phyloP scores from a whole-genome alignment of 1,140 invertebrate genomes.

The Homalodisca vitripennis region DNA sequence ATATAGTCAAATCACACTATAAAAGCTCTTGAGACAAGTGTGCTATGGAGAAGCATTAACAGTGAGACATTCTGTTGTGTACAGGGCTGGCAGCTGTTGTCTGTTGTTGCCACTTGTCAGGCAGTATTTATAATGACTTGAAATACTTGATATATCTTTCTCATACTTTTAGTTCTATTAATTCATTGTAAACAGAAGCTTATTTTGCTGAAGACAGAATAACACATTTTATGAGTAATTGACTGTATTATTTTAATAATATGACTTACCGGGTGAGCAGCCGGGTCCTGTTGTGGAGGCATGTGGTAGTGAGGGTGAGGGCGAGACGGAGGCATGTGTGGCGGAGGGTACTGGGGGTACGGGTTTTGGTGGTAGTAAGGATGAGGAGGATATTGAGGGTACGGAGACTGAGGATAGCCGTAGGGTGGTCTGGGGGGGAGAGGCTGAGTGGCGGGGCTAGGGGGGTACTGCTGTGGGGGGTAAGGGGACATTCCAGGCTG shows the following conservation, averaged over 20 bases:
- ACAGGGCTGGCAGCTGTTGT: not conserved
- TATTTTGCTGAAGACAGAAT: not conserved
- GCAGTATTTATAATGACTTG: not conserved
- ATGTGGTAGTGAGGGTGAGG: slow-evolving; percentile 51
- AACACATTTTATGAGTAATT: not conserved
- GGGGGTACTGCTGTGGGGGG: slow-evolving; percentile 46
- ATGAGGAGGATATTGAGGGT: slow-evolving; percentile 53
- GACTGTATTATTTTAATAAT: not conserved
- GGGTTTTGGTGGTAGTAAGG: slow-evolving; percentile 58
- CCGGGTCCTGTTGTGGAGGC: slow-evolving; percentile 31
- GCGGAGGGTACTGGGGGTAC: slow-evolving; percentile 55
- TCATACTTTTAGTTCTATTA: not conserved
- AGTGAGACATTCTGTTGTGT: too few relatives aligned
- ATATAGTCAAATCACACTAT: too few relatives aligned
- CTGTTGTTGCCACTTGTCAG: not conserved
- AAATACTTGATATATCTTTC: not conserved
- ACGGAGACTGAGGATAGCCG: slow-evolving; percentile 59
- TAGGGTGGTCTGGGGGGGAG: slow-evolving; percentile 57
- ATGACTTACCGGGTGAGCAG: slow-evolving; percentile 22
- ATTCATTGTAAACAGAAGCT: not conserved
- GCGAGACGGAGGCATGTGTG: slow-evolving; percentile 51
- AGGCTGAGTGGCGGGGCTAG: slow-evolving; percentile 41
- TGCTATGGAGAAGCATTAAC: too few relatives aligned
- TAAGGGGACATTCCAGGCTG: slow-evolving; percentile 42
- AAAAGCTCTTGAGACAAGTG: too few relatives aligned